Evolutionary conservation across 2,113 vertebrate genomes (phyloP).

Genomic region (Gallinago jamesoni): DNA sequence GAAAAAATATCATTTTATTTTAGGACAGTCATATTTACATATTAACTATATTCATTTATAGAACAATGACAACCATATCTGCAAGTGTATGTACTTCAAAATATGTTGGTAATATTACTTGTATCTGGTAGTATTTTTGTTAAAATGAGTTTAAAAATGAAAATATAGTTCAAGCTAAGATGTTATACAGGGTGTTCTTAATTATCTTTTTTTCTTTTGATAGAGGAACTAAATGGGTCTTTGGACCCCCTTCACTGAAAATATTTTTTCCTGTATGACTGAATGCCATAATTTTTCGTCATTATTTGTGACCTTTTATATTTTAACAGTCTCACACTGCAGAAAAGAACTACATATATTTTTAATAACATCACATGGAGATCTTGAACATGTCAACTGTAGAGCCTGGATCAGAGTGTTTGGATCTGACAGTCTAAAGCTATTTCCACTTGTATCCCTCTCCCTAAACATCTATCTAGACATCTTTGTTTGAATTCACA

Average conservation of each 20-base stretch:
- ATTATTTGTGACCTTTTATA: slow-evolving; percentile 20
- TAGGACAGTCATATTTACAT: not conserved
- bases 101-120: not conserved
- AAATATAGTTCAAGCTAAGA: not conserved
- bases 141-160: not conserved
- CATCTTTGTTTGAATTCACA: not conserved
- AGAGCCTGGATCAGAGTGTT: not conserved
- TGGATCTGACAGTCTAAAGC: not conserved
- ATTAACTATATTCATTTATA: not conserved
- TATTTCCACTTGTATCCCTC: not conserved
- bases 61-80: not conserved
- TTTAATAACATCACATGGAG: not conserved
- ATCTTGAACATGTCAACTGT: not conserved
- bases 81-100: not conserved
- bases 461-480: not conserved
- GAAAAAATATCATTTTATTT: not conserved
- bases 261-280: not conserved
- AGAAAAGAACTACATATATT: not conserved
- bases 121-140: not conserved
- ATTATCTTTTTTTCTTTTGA: not conserved
- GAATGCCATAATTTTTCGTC: not conserved
- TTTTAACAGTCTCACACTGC: not conserved
- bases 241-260: not conserved
- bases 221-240: not conserved
- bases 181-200: not conserved